Evolutionary conservation across 2,113 vertebrate species (phyloP), one percentile per base, ranked within the genome.

Genomic region (Cottus gobio): DNA sequence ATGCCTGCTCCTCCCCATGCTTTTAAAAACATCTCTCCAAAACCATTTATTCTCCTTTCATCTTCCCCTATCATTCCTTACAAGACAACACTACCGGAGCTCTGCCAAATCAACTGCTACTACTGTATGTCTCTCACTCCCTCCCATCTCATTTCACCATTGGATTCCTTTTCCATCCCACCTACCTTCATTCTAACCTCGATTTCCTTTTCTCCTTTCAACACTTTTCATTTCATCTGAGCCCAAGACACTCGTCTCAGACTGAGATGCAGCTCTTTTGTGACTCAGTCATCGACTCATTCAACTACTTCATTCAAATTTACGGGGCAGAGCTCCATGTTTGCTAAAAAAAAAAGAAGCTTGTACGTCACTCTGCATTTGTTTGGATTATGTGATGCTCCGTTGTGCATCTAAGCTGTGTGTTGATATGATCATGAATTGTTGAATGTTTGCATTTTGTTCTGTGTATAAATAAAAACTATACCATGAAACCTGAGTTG

Each of bases 201-300:
- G 11, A 73, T 20, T 36, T 62, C 67, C 22, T 65, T 18, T 65
- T 44, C 37, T 65, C 62, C 37, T 26, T 26, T 42, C 44, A 65
- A 61, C n/a, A 39, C 72, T 56, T 81, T 76, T 58, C 26, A 74
- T 80, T 79, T 80, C 20, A 46, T 70, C 54, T 1, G 46, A 78
- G 63, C 65, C 46, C 11, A 24, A 60, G 63, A 76, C 71, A 67
- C 56, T 85, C 22, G 64, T 79, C 76, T 79, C 68, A 37, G 77
- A 37, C 37, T 8, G n/a, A 86, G 77, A 76, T 34, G 61, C 50
- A 52, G 77, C 54, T 78, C 68, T 67, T 48, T 54, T 69, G 79
- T 91, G 85, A 91, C 75, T 86, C 79, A 88, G 70, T 83, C 63
- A 66, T 52, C 57, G 85, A 91, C 72, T 87, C 79, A 90, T 77